Percentiles rank a stretch among this genome's conserved stretches.
phyloP scores from a whole-genome alignment of 2,113 vertebrate genomes.

The Baryphthengus martii region DNA sequence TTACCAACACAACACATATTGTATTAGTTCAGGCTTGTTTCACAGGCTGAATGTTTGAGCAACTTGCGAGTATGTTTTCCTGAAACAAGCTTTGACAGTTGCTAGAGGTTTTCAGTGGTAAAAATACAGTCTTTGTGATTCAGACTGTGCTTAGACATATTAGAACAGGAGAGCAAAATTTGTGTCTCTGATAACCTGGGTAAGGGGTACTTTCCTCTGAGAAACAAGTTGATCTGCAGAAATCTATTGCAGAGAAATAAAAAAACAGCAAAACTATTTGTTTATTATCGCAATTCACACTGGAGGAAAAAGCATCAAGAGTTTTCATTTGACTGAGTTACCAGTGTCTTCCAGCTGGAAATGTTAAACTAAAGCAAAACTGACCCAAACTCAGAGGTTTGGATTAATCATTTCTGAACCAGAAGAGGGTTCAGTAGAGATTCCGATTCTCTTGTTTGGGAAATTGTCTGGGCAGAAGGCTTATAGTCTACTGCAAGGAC shows the following conservation, averaged over 20 bases:
- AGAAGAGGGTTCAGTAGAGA: neutral
- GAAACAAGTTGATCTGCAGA: neutral
- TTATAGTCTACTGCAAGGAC: neutral
- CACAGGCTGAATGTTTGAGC: neutral
- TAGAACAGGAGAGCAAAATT: neutral
- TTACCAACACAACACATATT: neutral
- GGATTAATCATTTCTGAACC: neutral
- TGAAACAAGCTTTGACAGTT: neutral
- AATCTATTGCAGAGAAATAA: neutral
- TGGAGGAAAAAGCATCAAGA: neutral
- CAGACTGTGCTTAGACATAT: neutral
- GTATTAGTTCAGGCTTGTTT: slow-evolving; percentile 11
- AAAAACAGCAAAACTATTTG: neutral
- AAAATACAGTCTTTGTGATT: neutral
- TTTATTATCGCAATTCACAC: neutral
- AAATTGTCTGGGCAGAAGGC: neutral
- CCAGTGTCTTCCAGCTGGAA: neutral
- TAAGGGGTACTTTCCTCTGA: neutral
- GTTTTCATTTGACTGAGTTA: neutral
- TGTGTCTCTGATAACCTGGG: neutral
- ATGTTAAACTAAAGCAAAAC: neutral
- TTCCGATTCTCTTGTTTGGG: neutral
- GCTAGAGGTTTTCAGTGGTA: neutral
- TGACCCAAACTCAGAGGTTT: neutral
- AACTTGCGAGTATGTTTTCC: neutral